Base-by-base conservation (phyloP, 37 sponge, comb jelly and placozoan species). In the Cliona cf. orientalis region DNA sequence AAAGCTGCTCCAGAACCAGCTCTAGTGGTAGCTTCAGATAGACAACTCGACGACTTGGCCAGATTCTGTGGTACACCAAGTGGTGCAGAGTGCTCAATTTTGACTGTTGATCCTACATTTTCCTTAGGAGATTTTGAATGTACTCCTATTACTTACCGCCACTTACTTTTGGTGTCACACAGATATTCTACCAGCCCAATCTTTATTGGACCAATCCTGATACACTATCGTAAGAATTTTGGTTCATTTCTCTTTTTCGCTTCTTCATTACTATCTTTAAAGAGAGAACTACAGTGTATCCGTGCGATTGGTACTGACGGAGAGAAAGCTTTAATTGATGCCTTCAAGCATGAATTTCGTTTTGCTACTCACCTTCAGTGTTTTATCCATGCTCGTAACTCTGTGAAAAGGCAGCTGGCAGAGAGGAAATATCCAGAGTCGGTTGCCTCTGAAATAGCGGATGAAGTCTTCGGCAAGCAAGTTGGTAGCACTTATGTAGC, bases 101-200 rank as follows among this genome's bases (percentile, higher is more conserved):
- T 76, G 43, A 79, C 79, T 31, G 79, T 58, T 46, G 79, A 79
- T 36, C 79, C 79, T 9, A 79, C 79, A 4, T 79, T 76, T 58
- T 31, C 32, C 12, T 63, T 63, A 14, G 65, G 65, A 63, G 65
- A 63, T 31, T 63, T 23, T 28, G 65, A 63, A 26, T 63, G 65
- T 63, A 63, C 65, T 31, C 65, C 65, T 11, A 63, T 28, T 19
- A 63, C 65, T 63, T 63, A 63, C 32, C 65, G 65, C 21, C 65
- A 63, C 32, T 28, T 63, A 26, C 26, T 63, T 23, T 9, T 63
- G 32, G 32, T n/a, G 32, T 31, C 65, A 28, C 65, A 28, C 26
- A 9, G 65, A 28, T 63, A 63, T 26, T 31, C 26, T 11, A 63
- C 65, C 9, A 31, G 32, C 21, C 65, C 65, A 9, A 28, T 63